These are phyloP conservation scores for Ephestia elutella DNA, from an alignment of 1,140 invertebrate species.

Conservation along the genomic window DNA sequence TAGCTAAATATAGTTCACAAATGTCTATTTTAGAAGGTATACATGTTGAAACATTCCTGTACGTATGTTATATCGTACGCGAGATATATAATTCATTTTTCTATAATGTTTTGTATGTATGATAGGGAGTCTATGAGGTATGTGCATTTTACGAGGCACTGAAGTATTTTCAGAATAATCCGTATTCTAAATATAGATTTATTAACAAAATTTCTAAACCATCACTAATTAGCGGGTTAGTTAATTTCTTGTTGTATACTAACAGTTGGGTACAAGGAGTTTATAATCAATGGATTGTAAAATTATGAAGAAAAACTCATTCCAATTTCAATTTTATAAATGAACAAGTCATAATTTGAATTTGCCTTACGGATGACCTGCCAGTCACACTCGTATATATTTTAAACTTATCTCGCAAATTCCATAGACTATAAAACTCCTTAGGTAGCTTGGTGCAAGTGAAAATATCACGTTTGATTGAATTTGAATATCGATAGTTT, in stretches of 20 bases:
- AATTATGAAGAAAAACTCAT: too few relatives aligned
- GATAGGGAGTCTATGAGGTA: neutral
- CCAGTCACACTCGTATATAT: too few relatives aligned
- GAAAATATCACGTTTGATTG: too few relatives aligned
- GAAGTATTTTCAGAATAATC: neutral
- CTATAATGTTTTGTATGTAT: constrained; percentile 20
- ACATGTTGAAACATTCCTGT: constrained; percentile 44
- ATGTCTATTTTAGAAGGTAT: constrained; percentile 27
- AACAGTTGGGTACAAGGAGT: neutral
- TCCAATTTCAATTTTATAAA: too few relatives aligned
- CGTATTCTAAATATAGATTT: neutral
- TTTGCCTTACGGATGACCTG: too few relatives aligned
- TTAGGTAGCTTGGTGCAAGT: too few relatives aligned
- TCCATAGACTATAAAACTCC: too few relatives aligned
- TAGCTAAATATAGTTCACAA: constrained; percentile 33
- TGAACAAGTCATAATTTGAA: too few relatives aligned
- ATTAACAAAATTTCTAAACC: constrained; percentile 15
- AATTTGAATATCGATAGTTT: too few relatives aligned
- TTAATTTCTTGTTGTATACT: constrained; percentile 8
- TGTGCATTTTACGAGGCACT: neutral
- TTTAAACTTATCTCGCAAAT: too few relatives aligned
- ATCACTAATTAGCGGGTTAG: neutral
- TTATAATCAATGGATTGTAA: neutral
- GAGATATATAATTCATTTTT: constrained; percentile 7
- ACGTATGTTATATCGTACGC: constrained; percentile 25